A percentile compares a stretch with the other conserved stretches of the same genome.
Evolutionary conservation across 1,140 invertebrate genomes (phyloP).

Genomic region (Macrocentrus cingulum): DNA sequence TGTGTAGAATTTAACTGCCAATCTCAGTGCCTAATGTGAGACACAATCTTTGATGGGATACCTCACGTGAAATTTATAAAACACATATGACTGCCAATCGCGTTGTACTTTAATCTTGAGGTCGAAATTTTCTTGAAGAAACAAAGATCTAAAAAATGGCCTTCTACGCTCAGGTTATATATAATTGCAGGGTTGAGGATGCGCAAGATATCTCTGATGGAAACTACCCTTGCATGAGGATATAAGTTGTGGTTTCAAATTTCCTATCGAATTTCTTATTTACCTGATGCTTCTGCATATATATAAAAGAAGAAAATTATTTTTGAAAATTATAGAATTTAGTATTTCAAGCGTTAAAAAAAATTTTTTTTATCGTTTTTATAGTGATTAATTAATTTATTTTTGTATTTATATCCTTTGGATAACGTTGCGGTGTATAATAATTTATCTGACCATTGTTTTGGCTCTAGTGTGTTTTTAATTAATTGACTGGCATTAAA

Average conservation of each 20-base stretch:
- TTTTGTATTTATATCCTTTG: no score
- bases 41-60: no score
- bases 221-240: slow-evolving; percentile 17
- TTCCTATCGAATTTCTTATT: slow-evolving; percentile 10
- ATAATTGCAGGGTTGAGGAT: slow-evolving; percentile 32
- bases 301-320: not conserved
- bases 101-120: not conserved
- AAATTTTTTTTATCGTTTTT: no score
- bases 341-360: no score
- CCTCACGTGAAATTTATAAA: not conserved
- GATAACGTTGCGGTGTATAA: no score
- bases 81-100: no score
- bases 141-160: slow-evolving; percentile 25
- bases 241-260: not conserved
- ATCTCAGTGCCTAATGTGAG: slow-evolving; percentile 7
- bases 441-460: no score
- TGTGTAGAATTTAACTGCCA: slow-evolving; percentile 25
- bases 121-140: slow-evolving; percentile 20
- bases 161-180: slow-evolving; percentile 1
- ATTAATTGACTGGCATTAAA: no score
- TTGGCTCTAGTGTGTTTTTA: no score
- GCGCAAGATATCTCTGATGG: slow-evolving; percentile 16
- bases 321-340: not conserved
- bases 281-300: not conserved
- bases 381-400: no score